Conservation (phyloP, 2,888 invertebrate species). For the Patella caerulea region DNA sequence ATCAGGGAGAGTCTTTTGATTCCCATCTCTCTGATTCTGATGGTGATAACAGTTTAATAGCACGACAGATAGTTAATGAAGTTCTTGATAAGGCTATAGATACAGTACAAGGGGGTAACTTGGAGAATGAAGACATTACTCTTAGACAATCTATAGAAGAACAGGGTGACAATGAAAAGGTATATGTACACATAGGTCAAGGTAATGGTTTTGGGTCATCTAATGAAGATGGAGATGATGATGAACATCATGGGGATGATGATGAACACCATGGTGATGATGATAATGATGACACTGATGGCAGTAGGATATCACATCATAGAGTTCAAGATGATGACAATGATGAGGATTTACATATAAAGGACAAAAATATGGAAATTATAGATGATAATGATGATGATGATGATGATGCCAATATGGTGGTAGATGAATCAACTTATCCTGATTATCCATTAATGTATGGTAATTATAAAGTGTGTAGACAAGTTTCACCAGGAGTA, state of each 20-base stretch:
- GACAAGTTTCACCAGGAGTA: constrained; percentile 43
- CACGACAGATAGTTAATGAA: constrained; percentile 44
- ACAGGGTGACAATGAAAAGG: not conserved
- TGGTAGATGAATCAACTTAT: constrained; percentile 2
- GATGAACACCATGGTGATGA: not conserved
- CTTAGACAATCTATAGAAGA: not conserved
- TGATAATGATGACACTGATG: not conserved
- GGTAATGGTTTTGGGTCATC: not conserved
- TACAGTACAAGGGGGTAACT: not conserved
- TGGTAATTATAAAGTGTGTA: constrained; percentile 48
- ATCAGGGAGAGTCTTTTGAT: constrained; percentile 16
- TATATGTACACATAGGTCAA: not conserved
- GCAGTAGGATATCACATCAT: not conserved
- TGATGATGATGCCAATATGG: constrained; percentile 2
- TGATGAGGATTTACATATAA: not conserved
- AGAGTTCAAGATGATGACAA: not conserved
- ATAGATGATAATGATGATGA: constrained; percentile 18
- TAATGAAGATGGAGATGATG: constrained; percentile 5
- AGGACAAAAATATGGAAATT: constrained; percentile 7
- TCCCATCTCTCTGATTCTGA: constrained; percentile 23
- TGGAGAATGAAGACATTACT: not conserved
- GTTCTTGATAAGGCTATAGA: constrained; percentile 39
- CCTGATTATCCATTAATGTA: constrained; percentile 45
- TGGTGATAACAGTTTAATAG: constrained; percentile 45
- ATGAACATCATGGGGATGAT: not conserved